Evolutionary conservation across 2,113 vertebrate genomes (phyloP).

Genomic region (Rissa tridactyla): DNA sequence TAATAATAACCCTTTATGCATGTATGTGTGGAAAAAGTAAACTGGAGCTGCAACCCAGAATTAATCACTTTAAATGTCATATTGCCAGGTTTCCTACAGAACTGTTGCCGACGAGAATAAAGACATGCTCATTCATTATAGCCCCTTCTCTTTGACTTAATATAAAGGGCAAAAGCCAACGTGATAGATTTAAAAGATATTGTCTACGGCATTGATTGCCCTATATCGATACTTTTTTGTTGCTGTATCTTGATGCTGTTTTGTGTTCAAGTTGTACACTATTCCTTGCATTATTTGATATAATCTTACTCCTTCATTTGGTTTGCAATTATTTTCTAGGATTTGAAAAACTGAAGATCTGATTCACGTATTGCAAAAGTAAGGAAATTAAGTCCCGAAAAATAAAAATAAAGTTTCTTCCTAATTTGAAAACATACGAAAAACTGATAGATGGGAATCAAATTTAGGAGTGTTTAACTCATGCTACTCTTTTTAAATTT

Average conservation of each 20-base stretch:
- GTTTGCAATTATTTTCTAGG: neutral
- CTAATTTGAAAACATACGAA: neutral
- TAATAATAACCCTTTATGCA: neutral
- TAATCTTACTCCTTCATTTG: neutral
- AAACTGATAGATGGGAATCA: neutral
- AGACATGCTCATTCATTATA: constrained; percentile 67
- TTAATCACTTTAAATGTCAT: constrained; percentile 68
- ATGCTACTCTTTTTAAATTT: neutral
- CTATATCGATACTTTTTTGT: constrained; percentile 42
- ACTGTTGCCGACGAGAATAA: constrained; percentile 34
- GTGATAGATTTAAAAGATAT: constrained; percentile 75
- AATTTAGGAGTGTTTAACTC: neutral
- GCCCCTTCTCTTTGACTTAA: constrained; percentile 59
- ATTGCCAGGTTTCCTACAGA: constrained; percentile 53
- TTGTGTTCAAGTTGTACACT: neutral
- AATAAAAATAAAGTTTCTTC: neutral
- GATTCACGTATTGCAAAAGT: rapidly evolving
- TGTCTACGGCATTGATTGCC: constrained; percentile 63
- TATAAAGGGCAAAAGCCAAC: constrained; percentile 74
- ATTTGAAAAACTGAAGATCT: neutral
- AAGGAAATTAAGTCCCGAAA: neutral
- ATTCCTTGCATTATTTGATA: constrained; percentile 21
- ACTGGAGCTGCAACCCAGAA: neutral
- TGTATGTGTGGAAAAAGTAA: constrained; percentile 18
- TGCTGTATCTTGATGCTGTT: neutral